Evolutionary conservation across 2,113 vertebrate species (phyloP).

Genomic region (Bos indicus): DNA sequence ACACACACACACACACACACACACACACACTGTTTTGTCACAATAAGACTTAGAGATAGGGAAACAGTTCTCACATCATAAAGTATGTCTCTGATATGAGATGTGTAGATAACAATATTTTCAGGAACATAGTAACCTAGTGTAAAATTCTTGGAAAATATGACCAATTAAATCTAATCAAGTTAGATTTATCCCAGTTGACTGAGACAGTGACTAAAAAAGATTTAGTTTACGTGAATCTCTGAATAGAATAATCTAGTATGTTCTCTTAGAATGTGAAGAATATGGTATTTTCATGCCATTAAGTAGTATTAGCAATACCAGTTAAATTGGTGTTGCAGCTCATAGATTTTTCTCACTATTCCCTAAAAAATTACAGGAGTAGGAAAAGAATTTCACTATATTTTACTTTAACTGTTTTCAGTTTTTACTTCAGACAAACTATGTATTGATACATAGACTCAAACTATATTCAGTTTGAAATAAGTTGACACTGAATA

Average conservation of each 20-base stretch:
- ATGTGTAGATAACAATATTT: neutral
- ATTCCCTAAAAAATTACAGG: neutral
- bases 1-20: neutral
- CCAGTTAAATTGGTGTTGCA: neutral
- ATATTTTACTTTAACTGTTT: conserved; percentile 24
- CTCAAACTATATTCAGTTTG: conserved; percentile 54
- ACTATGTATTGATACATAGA: conserved; percentile 3
- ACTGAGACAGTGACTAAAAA: neutral
- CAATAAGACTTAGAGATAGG: neutral
- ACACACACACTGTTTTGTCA: neutral
- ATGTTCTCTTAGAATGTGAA: neutral
- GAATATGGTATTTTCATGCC: neutral
- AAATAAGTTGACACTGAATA: conserved; percentile 65
- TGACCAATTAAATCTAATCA: neutral
- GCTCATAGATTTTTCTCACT: conserved; percentile 20
- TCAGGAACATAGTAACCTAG: neutral
- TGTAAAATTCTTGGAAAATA: neutral
- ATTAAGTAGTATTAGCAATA: conserved; percentile 22
- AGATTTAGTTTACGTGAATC: neutral
- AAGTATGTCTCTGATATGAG: neutral
- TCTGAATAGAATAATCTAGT: neutral
- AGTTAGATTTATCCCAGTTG: neutral
- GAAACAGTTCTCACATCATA: neutral
- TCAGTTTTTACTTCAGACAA: conserved; percentile 57
- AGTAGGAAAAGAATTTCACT: conserved; percentile 28